phyloP scores from a whole-genome alignment of 2,797 vertebrate genomes.

The Euphonia xanthogaster region DNA sequence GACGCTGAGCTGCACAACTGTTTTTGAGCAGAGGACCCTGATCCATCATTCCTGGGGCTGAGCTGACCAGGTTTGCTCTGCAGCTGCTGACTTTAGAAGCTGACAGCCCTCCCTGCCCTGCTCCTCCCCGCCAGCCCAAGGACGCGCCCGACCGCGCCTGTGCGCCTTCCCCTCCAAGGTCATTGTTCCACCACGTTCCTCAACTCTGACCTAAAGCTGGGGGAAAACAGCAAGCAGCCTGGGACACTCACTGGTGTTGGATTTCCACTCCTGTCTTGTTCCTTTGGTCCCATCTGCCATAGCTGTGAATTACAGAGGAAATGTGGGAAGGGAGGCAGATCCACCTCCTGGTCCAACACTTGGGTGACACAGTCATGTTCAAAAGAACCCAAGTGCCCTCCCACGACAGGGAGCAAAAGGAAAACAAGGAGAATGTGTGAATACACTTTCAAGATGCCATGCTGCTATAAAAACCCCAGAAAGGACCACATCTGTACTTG shows the following conservation, averaged over 20 bases:
- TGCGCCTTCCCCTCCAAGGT: fast-evolving
- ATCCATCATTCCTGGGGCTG: background rate
- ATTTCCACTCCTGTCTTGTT: background rate
- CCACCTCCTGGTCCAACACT: background rate
- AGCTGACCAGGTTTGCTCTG: background rate
- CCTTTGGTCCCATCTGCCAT: background rate
- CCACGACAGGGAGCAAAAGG: background rate
- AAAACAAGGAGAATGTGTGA: background rate
- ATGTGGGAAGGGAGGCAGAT: background rate
- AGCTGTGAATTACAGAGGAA: background rate
- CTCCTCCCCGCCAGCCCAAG: fast-evolving
- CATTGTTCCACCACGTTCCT: fast-evolving
- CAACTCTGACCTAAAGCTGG: background rate
- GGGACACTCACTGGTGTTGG: fast-evolving
- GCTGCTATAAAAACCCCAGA: background rate
- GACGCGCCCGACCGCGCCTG: background rate
- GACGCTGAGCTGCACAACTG: fast-evolving
- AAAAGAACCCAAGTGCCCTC: background rate
- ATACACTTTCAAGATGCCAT: background rate
- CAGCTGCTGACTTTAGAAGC: background rate
- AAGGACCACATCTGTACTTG: background rate
- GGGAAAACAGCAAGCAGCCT: background rate
- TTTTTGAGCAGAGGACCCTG: background rate
- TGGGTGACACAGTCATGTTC: fast-evolving
- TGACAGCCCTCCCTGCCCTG: background rate